phyloP scores from a whole-genome alignment of 1,140 invertebrate genomes.

The Zaprionus tsacasi region DNA sequence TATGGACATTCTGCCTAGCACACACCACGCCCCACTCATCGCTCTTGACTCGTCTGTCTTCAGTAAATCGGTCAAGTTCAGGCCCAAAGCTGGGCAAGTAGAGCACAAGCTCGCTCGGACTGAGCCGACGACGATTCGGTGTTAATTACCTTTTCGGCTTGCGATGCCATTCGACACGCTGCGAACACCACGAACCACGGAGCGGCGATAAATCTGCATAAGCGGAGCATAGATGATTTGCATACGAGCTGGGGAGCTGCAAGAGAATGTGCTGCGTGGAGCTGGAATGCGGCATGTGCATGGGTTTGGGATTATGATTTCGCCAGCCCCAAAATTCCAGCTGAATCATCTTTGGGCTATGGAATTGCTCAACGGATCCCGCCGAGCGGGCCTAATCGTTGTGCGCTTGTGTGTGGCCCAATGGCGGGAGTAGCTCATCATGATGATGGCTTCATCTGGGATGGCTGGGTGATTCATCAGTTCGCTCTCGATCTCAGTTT shows the following conservation, averaged over 20 bases:
- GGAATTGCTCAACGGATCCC: conserved; percentile 7
- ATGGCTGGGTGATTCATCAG: conserved; percentile 65
- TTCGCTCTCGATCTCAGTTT: conserved; percentile 45
- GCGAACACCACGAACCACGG: conserved; percentile 1
- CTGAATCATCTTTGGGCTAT: conserved; percentile 10
- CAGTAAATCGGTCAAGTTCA: conserved; percentile 75
- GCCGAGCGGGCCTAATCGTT: background rate
- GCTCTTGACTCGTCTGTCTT: conserved; percentile 9
- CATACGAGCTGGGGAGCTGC: conserved; percentile 14
- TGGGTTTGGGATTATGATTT: background rate
- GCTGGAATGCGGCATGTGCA: conserved; percentile 13
- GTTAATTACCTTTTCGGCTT: conserved; percentile 46
- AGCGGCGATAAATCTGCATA: conserved; percentile 67
- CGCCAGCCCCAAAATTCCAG: background rate
- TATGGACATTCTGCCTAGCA: conserved; percentile 41
- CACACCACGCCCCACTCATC: conserved; percentile 32
- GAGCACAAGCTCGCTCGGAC: conserved; percentile 17
- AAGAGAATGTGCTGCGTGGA: background rate
- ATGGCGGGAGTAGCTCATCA: conserved; percentile 10
- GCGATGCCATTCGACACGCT: conserved; percentile 21
- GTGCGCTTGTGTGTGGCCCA: conserved; percentile 26
- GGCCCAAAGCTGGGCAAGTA: conserved; percentile 37
- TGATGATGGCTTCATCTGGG: conserved; percentile 55
- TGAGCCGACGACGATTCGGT: conserved; percentile 14
- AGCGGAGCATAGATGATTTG: conserved; percentile 46